Percentiles rank a stretch among this genome's conserved stretches.
Evolutionary conservation across 2,888 invertebrate species (phyloP).

Genomic region (Rhabditoides inermis): DNA sequence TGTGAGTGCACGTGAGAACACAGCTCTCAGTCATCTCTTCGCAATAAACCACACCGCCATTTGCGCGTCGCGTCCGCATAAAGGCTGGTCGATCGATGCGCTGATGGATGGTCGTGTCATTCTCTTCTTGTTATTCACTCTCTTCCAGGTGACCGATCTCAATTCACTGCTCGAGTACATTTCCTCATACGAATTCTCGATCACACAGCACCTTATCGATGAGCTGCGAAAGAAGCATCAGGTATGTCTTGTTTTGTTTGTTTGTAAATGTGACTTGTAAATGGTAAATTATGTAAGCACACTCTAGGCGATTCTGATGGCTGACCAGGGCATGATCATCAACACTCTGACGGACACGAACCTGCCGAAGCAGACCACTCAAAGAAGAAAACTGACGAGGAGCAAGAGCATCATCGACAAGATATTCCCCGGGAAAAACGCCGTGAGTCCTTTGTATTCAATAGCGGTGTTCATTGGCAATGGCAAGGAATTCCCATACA

Average conservation of each 20-base stretch:
- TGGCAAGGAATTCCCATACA: constrained; percentile 62
- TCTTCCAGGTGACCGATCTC: constrained; percentile 27
- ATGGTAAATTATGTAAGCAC: constrained; percentile 65
- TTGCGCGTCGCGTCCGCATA: too few relatives aligned
- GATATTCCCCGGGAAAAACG: constrained; percentile 36
- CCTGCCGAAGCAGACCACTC: constrained; percentile 72
- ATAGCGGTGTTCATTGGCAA: constrained; percentile 34
- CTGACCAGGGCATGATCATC: constrained; percentile 84
- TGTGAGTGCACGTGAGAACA: constrained; percentile 3
- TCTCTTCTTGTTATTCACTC: too few relatives aligned
- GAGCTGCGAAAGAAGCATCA: constrained; percentile 45
- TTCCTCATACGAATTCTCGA: constrained; percentile 48
- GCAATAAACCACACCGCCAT: too few relatives aligned
- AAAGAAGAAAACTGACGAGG: constrained; percentile 74
- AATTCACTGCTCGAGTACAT: constrained; percentile 45
- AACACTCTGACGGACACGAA: constrained; percentile 73
- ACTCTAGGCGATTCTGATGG: constrained; percentile 76
- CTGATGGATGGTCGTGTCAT: too few relatives aligned
- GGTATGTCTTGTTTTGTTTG: constrained; percentile 11
- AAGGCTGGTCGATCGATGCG: too few relatives aligned
- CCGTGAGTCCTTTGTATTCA: constrained; percentile 10
- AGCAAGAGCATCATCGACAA: constrained; percentile 69
- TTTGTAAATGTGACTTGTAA: constrained; percentile 58
- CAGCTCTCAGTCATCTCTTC: not conserved
- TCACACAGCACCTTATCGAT: constrained; percentile 41